These are phyloP conservation scores for Pristionchus arcanus DNA, from an alignment of 2,888 invertebrate genomes.

Conservation along the genomic window DNA sequence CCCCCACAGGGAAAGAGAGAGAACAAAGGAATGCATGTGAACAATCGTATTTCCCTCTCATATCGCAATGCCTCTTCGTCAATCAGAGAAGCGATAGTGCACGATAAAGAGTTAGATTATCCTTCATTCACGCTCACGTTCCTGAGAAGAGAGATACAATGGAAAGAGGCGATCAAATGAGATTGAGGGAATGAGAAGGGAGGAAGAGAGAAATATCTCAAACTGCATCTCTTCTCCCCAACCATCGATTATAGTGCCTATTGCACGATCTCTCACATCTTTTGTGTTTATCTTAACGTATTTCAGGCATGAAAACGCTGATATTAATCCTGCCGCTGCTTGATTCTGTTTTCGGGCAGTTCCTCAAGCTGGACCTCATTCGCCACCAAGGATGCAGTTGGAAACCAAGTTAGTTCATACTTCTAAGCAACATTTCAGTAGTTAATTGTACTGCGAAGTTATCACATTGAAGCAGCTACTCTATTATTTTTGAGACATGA, in stretches of 20 bases:
- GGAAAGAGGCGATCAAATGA: neutral
- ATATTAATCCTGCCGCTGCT: neutral
- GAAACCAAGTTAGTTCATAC: conserved; percentile 60
- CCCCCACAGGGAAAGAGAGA: neutral
- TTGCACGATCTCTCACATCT: neutral
- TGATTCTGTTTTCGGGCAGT: conserved; percentile 53
- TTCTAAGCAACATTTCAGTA: neutral
- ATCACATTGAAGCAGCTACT: neutral
- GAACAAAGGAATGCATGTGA: neutral
- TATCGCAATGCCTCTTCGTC: neutral
- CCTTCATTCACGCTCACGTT: neutral
- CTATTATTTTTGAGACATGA: neutral
- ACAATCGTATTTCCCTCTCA: neutral
- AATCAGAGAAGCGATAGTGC: neutral
- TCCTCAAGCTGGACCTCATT: conserved; percentile 63
- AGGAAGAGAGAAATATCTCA: neutral
- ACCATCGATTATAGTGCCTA: conserved; percentile 31
- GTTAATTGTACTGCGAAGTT: too few species aligned
- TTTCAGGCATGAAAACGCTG: neutral
- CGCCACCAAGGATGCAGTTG: conserved; percentile 67
- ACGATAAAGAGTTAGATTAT: too few species aligned
- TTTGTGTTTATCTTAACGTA: neutral
- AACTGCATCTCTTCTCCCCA: conserved; percentile 29
- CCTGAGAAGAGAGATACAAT: conserved; percentile 10
- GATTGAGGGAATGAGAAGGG: neutral